Conservation (phyloP, 2,797 vertebrate genomes). For the Pitangus sulphuratus region DNA sequence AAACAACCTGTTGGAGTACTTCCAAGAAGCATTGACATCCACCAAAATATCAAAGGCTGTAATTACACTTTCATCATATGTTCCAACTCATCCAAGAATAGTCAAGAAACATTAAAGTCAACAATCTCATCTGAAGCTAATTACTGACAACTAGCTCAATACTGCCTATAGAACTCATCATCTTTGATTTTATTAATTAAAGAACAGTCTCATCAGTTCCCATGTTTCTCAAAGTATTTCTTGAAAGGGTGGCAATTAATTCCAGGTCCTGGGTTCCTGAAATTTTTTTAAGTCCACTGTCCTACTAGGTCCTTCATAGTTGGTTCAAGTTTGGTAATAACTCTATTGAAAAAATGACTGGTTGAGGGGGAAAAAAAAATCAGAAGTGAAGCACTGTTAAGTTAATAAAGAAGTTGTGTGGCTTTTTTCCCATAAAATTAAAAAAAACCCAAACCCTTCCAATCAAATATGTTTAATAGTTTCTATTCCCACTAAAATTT, state of each 20-base stretch:
- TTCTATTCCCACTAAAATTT: not conserved
- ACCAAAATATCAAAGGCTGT: conserved; percentile 51
- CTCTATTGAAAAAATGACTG: not conserved
- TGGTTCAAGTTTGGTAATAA: not conserved
- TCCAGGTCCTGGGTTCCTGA: not conserved
- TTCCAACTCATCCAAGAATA: conserved; percentile 37
- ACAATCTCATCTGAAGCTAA: conserved; percentile 56
- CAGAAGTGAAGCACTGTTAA: not conserved
- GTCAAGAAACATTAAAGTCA: conserved; percentile 56
- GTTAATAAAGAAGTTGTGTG: not conserved
- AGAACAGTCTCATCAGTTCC: conserved; percentile 40
- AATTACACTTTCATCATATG: conserved; percentile 44
- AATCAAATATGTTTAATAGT: not conserved
- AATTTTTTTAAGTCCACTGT: not conserved
- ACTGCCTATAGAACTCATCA: conserved; percentile 44
- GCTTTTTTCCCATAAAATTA: not conserved
- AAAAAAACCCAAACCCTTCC: not conserved
- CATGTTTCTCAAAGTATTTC: conserved; percentile 50
- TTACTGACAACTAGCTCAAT: conserved; percentile 54
- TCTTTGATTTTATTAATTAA: conserved; percentile 59
- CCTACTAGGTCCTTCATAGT: not conserved
- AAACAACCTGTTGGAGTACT: conserved; percentile 56
- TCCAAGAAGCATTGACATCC: conserved; percentile 14
- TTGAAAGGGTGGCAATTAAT: conserved; percentile 25
- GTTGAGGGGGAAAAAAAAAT: not conserved